phyloP scores from a whole-genome alignment of 2,113 vertebrate species.

The Myiopsitta monachus region DNA sequence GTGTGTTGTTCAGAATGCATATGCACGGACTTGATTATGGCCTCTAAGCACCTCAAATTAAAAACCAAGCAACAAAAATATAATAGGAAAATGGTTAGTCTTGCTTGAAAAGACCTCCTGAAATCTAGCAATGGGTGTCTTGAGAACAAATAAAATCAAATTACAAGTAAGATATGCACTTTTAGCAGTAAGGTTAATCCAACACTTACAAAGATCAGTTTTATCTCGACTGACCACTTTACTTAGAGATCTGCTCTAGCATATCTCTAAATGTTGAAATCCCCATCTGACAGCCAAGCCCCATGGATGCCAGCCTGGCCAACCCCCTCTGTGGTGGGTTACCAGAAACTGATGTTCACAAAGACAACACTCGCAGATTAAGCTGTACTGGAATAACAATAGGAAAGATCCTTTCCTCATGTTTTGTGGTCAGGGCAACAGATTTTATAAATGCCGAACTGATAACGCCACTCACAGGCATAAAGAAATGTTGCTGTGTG shows the following conservation, averaged over 20 bases:
- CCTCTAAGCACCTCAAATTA: not conserved
- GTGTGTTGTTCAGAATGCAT: not conserved
- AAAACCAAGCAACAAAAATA: not conserved
- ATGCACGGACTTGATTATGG: not conserved
- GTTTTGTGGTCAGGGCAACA: not conserved
- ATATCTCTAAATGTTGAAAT: not conserved
- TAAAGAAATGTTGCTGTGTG: not conserved
- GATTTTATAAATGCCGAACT: not conserved
- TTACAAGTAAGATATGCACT: not conserved
- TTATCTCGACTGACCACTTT: not conserved
- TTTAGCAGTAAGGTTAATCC: not conserved
- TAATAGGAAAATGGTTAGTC: rapidly evolving
- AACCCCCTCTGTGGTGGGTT: not conserved
- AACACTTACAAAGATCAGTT: not conserved
- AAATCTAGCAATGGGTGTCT: not conserved
- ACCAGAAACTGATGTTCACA: not conserved
- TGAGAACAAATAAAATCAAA: not conserved
- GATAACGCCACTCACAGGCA: not conserved
- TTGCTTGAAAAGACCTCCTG: not conserved
- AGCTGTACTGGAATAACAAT: not conserved
- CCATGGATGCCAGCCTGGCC: not conserved
- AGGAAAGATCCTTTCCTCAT: not conserved
- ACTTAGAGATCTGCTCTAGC: not conserved
- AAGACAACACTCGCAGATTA: not conserved
- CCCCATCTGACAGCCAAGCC: rapidly evolving